Evolutionary conservation across 2,113 vertebrate species (phyloP).

Genomic region (Cepphus grylle): DNA sequence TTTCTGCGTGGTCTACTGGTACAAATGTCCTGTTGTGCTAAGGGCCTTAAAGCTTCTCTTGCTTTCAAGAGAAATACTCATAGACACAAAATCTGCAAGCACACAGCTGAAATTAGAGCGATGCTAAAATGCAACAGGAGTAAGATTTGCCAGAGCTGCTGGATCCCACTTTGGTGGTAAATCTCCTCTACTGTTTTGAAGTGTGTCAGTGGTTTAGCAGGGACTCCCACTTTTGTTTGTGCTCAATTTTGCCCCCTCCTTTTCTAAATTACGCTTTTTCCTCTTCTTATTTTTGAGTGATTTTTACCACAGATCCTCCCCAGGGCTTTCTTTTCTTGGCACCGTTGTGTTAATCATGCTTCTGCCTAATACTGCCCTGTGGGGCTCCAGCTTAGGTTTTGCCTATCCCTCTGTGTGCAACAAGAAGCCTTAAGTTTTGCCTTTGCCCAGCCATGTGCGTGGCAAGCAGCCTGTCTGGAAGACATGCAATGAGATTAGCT

Average conservation of each 20-base stretch:
- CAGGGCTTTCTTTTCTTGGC: slow-evolving; percentile 10
- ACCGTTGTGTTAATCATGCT: background rate
- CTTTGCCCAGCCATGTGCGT: background rate
- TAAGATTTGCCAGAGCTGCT: background rate
- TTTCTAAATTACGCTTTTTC: background rate
- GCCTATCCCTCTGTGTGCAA: background rate
- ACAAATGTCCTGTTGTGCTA: background rate
- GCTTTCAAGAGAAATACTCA: background rate
- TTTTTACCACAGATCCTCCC: background rate
- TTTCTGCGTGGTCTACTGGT: background rate
- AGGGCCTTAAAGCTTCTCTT: background rate
- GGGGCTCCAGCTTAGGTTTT: slow-evolving; percentile 14
- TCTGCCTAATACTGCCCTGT: slow-evolving; percentile 22
- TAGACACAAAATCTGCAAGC: background rate
- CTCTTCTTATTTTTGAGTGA: background rate
- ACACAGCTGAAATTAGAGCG: background rate
- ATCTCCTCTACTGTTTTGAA: background rate
- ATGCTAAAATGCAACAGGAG: background rate
- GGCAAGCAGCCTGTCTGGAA: slow-evolving; percentile 29
- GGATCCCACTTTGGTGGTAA: background rate
- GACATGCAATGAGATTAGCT: slow-evolving; percentile 31
- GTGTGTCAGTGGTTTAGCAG: background rate
- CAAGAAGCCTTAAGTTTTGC: slow-evolving; percentile 22
- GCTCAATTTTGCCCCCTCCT: background rate
- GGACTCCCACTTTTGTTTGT: background rate